Base-by-base conservation (phyloP, 92 coral and sea anemone species). In the Parazoanthus darwini region DNA sequence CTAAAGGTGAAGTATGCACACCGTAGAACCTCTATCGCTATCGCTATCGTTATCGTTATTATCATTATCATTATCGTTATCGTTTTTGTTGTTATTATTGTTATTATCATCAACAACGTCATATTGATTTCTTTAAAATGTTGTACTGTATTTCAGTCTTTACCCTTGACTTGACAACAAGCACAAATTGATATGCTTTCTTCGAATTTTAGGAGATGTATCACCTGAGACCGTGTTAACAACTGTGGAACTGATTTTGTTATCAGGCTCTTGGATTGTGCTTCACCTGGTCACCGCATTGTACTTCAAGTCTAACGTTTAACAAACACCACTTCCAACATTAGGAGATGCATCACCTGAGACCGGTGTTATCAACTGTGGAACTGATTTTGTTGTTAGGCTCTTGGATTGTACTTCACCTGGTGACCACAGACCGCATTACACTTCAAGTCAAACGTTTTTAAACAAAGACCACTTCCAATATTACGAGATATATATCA, bases 221-320 rank as follows among this genome's bases (percentile, higher is more conserved):
- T 29, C 33, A 29, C 33, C 33, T 29, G 33, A 0, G 0, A 29
- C 33, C 33, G 33, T 29, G 33, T 29, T 29, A 29, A 29, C 33
- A 29, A 29, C 33, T 29, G 33, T 29, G 33, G 33, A 29, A 29
- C 43, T 72, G 39, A 72, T 72, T 3, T 23, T 72, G 39, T 29
- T 72, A 36, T 72, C 77, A 36, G 39, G 77, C 14, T 72, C 77
- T 8, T 72, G 77, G 77, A 72, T 72, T 23, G 42, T 72, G 2
- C 77, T 72, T 14, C 77, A 72, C 39, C 39, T 72, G 4, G 39
- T 72, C 16, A 72, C 77, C 5, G 77, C 77, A 14, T 72, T 72
- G 42, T 72, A 29, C 77, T 72, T 72, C 20, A 72, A 72, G 77
- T 72, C 77, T 3, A 72, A 36, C 42, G 77, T 72, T 72, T 72